These are phyloP conservation scores for Rousettus madagascariensis DNA, from an alignment of 2,797 vertebrate species.

Conservation along the genomic window DNA sequence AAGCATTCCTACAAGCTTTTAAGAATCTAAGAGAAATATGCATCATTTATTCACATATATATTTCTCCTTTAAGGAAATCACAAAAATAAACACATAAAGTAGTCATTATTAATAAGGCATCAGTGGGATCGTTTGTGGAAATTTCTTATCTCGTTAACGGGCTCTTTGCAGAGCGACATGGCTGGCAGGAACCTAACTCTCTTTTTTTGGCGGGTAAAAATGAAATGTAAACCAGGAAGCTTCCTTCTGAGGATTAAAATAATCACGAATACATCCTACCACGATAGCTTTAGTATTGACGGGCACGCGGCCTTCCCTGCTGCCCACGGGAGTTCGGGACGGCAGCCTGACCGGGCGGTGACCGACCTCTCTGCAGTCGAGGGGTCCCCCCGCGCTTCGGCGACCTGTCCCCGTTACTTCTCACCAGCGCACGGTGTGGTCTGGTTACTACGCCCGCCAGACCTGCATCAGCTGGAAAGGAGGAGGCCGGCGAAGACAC, in stretches of 20 bases:
- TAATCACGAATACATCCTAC: constrained; percentile 28
- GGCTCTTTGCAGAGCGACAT: background rate
- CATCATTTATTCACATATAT: background rate
- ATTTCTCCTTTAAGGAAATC: constrained; percentile 27
- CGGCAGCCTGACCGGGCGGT: background rate
- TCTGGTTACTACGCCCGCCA: background rate
- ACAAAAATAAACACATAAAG: constrained; percentile 37
- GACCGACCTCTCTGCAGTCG: background rate
- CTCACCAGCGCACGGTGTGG: background rate
- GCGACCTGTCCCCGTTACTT: background rate
- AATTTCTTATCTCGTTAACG: constrained; percentile 36
- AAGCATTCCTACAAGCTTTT: constrained; percentile 5
- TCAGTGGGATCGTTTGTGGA: background rate
- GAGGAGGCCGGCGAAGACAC: background rate
- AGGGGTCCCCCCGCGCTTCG: background rate
- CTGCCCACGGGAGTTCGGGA: background rate
- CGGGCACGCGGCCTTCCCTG: background rate
- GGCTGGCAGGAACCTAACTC: background rate
- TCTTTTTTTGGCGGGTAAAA: background rate
- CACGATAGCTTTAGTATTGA: background rate
- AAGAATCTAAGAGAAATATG: constrained; percentile 16
- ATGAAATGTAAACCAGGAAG: constrained; percentile 7
- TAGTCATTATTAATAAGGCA: constrained; percentile 16
- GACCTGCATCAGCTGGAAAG: background rate
- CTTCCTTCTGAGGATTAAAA: constrained; percentile 21